phyloP scores from a whole-genome alignment of 2,113 vertebrate species.

The Mustela nigripes region DNA sequence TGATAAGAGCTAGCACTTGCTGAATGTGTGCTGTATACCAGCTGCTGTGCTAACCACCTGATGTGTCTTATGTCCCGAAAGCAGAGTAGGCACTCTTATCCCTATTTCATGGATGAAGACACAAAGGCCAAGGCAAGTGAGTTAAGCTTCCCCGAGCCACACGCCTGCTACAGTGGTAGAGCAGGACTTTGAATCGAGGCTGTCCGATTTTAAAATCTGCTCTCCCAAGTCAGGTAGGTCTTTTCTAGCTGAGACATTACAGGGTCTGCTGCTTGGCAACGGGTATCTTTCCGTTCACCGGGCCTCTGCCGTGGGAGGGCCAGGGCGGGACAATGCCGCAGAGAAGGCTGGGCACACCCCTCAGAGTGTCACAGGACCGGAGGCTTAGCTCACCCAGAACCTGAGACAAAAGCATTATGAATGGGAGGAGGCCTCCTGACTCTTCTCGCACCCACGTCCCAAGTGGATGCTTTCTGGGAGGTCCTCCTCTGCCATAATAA shows the following conservation, averaged over 20 bases:
- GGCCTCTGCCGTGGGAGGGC: not conserved
- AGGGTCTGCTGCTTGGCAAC: not conserved
- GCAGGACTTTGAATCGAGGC: not conserved
- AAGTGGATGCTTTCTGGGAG: not conserved
- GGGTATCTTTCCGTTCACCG: not conserved
- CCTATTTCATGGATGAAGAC: not conserved
- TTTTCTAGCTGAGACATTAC: not conserved
- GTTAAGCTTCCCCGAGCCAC: not conserved
- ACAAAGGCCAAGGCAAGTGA: not conserved
- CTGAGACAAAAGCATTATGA: not conserved
- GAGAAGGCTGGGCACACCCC: not conserved
- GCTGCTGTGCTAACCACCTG: not conserved
- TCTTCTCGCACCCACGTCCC: accelerated
- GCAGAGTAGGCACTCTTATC: not conserved
- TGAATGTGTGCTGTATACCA: not conserved
- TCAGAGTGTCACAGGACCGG: not conserved
- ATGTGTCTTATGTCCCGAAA: not conserved
- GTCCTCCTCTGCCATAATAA: not conserved
- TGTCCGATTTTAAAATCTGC: not conserved
- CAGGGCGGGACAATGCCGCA: not conserved
- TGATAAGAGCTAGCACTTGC: not conserved
- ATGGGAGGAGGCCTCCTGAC: not conserved
- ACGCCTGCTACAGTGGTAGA: not conserved
- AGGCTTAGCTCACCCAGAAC: not conserved
- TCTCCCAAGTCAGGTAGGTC: not conserved